These are phyloP conservation scores for Chromobotia macracanthus DNA, from an alignment of 2,797 vertebrate species.

Conservation along the genomic window DNA sequence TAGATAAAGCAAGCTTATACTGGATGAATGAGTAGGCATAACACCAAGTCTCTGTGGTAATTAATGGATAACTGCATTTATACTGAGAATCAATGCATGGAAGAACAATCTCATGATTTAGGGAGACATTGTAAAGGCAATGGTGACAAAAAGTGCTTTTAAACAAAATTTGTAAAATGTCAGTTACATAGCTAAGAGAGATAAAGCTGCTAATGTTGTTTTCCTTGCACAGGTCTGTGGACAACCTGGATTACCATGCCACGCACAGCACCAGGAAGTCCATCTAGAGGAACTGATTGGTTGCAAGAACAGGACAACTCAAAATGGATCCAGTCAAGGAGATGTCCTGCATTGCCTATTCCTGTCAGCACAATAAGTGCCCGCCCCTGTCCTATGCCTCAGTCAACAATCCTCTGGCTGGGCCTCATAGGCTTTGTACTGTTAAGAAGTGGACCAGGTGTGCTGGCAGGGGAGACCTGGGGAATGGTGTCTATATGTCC, in stretches of 20 bases:
- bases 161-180: background rate
- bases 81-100: slow-evolving; percentile 8
- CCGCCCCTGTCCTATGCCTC: slow-evolving; percentile 58
- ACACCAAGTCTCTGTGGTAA: slow-evolving; percentile 34
- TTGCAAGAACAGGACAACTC: slow-evolving; percentile 65
- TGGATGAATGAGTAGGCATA: slow-evolving; percentile 24
- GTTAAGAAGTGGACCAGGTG: slow-evolving; percentile 67
- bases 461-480: slow-evolving; percentile 82
- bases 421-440: slow-evolving; percentile 74
- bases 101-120: slow-evolving; percentile 8
- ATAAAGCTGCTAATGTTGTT: slow-evolving; percentile 27
- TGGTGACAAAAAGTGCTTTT: background rate
- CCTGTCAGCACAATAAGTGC: slow-evolving; percentile 59
- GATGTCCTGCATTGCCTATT: background rate
- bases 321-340: slow-evolving; percentile 38
- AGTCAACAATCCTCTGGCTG: slow-evolving; percentile 73
- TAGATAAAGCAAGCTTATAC: slow-evolving; percentile 30
- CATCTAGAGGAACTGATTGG: slow-evolving; percentile 71
- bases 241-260: slow-evolving; percentile 81
- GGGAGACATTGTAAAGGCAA: background rate
- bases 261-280: slow-evolving; percentile 62
- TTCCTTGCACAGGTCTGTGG: slow-evolving; percentile 76
- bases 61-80: slow-evolving; percentile 44
- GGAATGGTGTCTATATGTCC: slow-evolving; percentile 85
- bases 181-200: background rate